phyloP scores from a whole-genome alignment of 2,113 vertebrate species.

The Cryptomyrus ogoouensis region DNA sequence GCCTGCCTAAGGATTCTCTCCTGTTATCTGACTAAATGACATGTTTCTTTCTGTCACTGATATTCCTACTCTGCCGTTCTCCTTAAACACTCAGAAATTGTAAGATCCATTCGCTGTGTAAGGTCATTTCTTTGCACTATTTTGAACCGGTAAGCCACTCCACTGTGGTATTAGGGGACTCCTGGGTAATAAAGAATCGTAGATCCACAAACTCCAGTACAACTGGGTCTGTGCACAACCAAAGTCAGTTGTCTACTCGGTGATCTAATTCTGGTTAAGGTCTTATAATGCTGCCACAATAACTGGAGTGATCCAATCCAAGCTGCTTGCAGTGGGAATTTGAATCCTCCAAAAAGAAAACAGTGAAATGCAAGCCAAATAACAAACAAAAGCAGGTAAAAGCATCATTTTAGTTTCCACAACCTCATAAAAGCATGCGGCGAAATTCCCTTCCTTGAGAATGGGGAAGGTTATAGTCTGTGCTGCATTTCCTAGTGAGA shows the following conservation, averaged over 20 bases:
- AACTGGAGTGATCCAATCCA: neutral
- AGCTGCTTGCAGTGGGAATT: neutral
- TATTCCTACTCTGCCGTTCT: neutral
- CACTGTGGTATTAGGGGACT: neutral
- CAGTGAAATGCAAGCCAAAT: neutral
- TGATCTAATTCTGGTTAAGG: neutral
- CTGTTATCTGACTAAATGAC: neutral
- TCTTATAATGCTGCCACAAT: neutral
- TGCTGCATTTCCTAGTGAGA: neutral
- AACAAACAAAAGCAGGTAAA: neutral
- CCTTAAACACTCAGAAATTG: neutral
- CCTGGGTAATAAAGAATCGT: neutral
- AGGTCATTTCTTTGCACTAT: neutral
- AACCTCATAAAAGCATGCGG: neutral
- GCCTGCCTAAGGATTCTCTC: neutral
- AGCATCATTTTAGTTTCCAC: neutral
- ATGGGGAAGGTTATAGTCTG: neutral
- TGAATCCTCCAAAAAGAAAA: neutral
- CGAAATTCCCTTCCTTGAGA: neutral
- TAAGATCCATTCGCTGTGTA: neutral
- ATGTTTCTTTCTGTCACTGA: neutral
- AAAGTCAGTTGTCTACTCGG: neutral
- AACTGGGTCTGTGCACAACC: neutral
- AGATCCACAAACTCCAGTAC: neutral
- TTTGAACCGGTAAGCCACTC: neutral